Evolutionary conservation across 2,113 vertebrate genomes (phyloP).

Genomic region (Pavo muticus): DNA sequence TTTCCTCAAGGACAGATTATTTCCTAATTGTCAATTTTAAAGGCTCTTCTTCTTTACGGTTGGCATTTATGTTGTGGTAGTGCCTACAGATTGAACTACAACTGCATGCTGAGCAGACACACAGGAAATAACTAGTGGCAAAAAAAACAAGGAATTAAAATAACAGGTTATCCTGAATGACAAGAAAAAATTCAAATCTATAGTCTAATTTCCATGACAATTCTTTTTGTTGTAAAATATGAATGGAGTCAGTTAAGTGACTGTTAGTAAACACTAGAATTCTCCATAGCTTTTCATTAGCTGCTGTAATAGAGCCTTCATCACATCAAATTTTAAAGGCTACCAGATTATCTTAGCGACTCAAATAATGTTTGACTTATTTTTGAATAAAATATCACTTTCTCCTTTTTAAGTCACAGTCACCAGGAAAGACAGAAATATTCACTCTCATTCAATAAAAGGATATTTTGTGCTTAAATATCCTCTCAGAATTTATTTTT

Average conservation of each 20-base stretch:
- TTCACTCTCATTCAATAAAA: background rate
- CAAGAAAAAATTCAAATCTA: background rate
- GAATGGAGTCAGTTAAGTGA: background rate
- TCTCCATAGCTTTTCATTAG: conserved; percentile 18
- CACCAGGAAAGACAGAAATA: background rate
- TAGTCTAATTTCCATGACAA: background rate
- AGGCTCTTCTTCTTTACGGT: conserved; percentile 26
- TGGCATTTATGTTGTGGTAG: conserved; percentile 16
- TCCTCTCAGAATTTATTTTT: background rate
- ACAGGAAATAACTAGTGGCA: background rate
- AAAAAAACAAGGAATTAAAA: conserved; percentile 24
- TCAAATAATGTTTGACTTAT: background rate
- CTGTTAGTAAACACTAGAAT: conserved; percentile 18
- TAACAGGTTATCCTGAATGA: background rate
- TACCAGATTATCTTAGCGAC: background rate
- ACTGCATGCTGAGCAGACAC: background rate
- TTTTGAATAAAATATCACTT: background rate
- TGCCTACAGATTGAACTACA: background rate
- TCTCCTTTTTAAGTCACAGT: conserved; percentile 12
- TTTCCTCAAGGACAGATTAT: conserved; percentile 59
- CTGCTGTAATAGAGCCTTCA: background rate
- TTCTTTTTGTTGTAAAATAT: conserved; percentile 26
- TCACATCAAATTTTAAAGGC: background rate
- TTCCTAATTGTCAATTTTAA: conserved; percentile 51
- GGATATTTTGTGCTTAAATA: background rate